These are phyloP conservation scores for Watsonalla binaria DNA, from an alignment of 2,888 invertebrate species.

Conservation along the genomic window DNA sequence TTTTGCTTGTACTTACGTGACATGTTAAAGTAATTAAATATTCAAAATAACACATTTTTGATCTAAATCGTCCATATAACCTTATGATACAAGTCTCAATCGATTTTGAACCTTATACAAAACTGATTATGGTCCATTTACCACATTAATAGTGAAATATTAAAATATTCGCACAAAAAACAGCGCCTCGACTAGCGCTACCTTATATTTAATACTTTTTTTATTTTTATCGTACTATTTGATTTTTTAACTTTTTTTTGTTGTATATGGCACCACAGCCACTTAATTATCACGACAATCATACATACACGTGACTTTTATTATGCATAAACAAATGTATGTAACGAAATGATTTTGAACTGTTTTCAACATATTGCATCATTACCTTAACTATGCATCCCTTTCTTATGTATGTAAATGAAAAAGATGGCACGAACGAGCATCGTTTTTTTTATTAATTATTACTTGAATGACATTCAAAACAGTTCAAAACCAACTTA, in stretches of 20 bases:
- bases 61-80: too few species aligned
- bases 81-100: too few species aligned
- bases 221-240: slow-evolving; percentile 68
- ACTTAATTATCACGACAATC: slow-evolving; percentile 51
- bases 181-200: slow-evolving; percentile 48
- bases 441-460: too few species aligned
- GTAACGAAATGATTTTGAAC: slow-evolving; percentile 18
- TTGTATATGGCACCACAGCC: slow-evolving; percentile 72
- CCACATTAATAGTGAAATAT: background rate
- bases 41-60: too few species aligned
- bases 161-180: slow-evolving; percentile 33
- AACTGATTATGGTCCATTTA: background rate
- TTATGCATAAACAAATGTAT: slow-evolving; percentile 54
- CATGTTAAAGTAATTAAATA: too few species aligned
- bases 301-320: slow-evolving; percentile 40
- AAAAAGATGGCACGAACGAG: too few species aligned
- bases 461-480: slow-evolving; percentile 7
- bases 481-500: slow-evolving; percentile 33
- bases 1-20: too few species aligned
- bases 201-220: slow-evolving; percentile 72
- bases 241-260: slow-evolving; percentile 65
- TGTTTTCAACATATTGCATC: slow-evolving; percentile 10
- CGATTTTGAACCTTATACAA: background rate
- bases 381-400: background rate
- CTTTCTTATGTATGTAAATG: background rate